These are phyloP conservation scores for Paraescarpia echinospica DNA, from an alignment of 1,140 invertebrate genomes.

Conservation along the genomic window DNA sequence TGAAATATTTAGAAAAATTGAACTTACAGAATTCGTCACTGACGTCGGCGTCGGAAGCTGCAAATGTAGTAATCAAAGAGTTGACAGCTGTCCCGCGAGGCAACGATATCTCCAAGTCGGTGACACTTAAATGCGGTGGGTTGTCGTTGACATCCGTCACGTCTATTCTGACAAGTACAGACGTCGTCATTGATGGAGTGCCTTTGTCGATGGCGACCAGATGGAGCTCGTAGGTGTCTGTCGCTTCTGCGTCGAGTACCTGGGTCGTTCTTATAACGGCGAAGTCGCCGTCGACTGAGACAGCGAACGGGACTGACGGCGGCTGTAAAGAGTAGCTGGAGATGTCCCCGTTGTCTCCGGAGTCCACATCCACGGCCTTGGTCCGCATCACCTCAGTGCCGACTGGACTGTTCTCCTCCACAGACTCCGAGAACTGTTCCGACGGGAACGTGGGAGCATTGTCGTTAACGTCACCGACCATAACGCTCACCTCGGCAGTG, in stretches of 20 bases:
- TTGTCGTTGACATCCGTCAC: neutral
- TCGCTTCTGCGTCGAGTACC: neutral
- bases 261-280: neutral
- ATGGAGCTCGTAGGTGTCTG: constrained; percentile 9
- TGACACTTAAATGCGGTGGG: neutral
- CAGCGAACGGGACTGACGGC: neutral
- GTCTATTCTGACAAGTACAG: neutral
- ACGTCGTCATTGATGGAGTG: neutral
- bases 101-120: neutral
- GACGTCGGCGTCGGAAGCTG: constrained; percentile 17
- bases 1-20: neutral
- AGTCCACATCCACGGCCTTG: constrained; percentile 25
- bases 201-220: constrained; percentile 17
- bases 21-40: constrained; percentile 16
- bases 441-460: constrained; percentile 70
- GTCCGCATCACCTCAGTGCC: constrained; percentile 19
- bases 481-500: constrained; percentile 67
- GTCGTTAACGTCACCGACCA: constrained; percentile 88
- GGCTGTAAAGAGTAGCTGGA: constrained; percentile 29
- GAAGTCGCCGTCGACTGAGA: constrained; percentile 12
- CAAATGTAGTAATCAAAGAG: constrained; percentile 8
- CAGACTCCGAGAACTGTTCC: neutral
- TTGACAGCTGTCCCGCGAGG: neutral
- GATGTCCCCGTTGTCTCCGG: constrained; percentile 23
- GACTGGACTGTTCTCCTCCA: constrained; percentile 13